phyloP scores from a whole-genome alignment of 2,113 vertebrate species.

The Spea multiplicata region DNA sequence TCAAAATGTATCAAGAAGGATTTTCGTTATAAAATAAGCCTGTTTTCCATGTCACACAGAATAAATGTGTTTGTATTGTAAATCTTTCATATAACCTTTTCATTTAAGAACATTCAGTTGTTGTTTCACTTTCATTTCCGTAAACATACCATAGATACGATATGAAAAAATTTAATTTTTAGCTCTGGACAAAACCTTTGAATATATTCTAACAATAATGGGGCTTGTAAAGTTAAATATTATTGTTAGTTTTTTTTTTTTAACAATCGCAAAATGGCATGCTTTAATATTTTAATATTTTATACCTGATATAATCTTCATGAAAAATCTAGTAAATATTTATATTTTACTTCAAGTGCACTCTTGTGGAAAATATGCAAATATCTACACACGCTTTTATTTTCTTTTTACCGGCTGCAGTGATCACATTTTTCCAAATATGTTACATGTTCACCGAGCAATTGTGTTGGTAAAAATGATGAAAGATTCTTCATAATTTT shows the following conservation, averaged over 20 bases:
- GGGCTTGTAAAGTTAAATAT: neutral
- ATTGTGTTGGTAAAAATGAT: too few relatives aligned
- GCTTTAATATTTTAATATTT: neutral
- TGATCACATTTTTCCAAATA: too few relatives aligned
- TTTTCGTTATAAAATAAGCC: neutral
- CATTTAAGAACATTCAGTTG: neutral
- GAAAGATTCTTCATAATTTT: too few relatives aligned
- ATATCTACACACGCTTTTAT: neutral
- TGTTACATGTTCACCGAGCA: too few relatives aligned
- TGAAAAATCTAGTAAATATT: neutral
- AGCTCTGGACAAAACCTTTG: too few relatives aligned
- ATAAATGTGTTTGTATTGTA: neutral
- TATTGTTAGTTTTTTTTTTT: neutral
- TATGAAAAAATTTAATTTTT: neutral
- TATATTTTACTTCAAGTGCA: neutral
- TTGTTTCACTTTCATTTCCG: neutral
- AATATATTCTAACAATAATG: neutral
- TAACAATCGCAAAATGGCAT: neutral
- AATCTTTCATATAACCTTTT: neutral
- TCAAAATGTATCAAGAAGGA: too few relatives aligned
- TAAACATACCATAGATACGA: neutral
- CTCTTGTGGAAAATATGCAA: neutral
- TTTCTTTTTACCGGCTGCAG: too few relatives aligned
- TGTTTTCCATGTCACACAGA: neutral
- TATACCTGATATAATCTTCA: neutral